Base-by-base conservation (phyloP, 2,113 vertebrate species). In the Nannobrachium achirus region DNA sequence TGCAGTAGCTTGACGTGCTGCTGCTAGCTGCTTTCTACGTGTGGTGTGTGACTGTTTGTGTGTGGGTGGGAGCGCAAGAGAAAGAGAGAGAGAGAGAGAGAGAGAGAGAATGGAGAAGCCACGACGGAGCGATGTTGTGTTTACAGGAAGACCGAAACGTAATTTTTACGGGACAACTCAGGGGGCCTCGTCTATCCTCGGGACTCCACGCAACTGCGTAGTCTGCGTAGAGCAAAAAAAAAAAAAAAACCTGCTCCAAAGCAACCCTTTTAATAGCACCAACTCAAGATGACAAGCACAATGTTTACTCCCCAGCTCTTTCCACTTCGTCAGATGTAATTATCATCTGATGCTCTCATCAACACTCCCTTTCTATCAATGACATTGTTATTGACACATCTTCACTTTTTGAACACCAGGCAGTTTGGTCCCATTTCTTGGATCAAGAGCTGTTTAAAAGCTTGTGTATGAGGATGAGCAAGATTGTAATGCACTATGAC, bases 401-500 rank as follows among this genome's bases (percentile, higher is more conserved):
- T 5, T 33, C 7, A 49, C 41, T 13, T 53, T n/a, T 40, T 56
- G 10, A 56, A 56, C 7, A 1, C 20, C 11, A 7, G 4, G 3
- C 39, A 19, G 40, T 59, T 40, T 48, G 45, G 7, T 18, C n/a
- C 15, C 42, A 1, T 11, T 55, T 46, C 11, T 16, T 56, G 55
- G 66, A 41, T 20, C 16, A 14, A 45, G 45, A 10, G 8, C 1
- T 7, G 45, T n/a, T 11, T n/a, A n/a, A n/a, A n/a, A n/a, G n/a
- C 50, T 9, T 50, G 15, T 41, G 16, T 16, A 40, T 44, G 40
- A 20, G 40, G 9, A 38, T 56, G 45, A 67, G 13, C n/a, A 56
- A 38, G 51, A 62, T 65, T 46, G 66, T 63, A 75, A 75, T 71
- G 19, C 46, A 14, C 13, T 38, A 45, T 53, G 78, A 80, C 78